Evolutionary conservation across 2,888 invertebrate genomes (phyloP).

Genomic region (Calameuta idolon): DNA sequence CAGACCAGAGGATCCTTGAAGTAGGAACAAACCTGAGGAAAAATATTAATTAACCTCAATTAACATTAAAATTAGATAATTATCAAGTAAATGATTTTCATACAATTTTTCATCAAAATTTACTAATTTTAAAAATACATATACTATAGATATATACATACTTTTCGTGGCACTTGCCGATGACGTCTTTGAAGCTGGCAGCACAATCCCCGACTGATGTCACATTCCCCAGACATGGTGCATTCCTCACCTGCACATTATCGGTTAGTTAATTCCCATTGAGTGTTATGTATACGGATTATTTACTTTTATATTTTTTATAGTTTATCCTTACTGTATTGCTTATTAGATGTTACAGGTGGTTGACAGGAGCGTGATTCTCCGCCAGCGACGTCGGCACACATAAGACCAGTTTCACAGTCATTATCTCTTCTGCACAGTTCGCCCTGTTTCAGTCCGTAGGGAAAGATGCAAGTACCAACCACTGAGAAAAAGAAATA

Average conservation of each 20-base stretch:
- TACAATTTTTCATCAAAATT: background rate
- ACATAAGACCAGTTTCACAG: constrained; percentile 85
- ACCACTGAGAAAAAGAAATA: constrained; percentile 66
- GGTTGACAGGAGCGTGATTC: constrained; percentile 82
- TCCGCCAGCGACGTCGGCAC: constrained; percentile 79
- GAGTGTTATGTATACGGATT: background rate
- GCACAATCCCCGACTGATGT: constrained; percentile 86
- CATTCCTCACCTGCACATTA: constrained; percentile 79
- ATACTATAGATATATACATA: constrained; percentile 51
- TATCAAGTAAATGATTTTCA: constrained; percentile 8
- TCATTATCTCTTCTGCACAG: constrained; percentile 86
- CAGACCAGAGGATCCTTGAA: constrained; percentile 91
- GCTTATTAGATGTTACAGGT: constrained; percentile 81
- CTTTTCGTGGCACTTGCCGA: constrained; percentile 86
- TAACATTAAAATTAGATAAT: constrained; percentile 16
- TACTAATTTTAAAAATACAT: background rate
- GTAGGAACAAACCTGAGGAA: constrained; percentile 83
- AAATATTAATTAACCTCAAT: background rate
- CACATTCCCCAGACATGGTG: constrained; percentile 85
- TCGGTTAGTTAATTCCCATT: constrained; percentile 8
- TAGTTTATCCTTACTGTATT: constrained; percentile 72
- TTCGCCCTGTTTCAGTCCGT: constrained; percentile 84
- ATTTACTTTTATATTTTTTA: constrained; percentile 3
- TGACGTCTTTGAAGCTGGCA: constrained; percentile 89
- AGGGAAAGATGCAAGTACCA: constrained; percentile 77